A percentile compares a stretch with the other conserved stretches of the same genome.
Conservation (phyloP, 2,113 vertebrate genomes). For the Murina feae region DNA sequence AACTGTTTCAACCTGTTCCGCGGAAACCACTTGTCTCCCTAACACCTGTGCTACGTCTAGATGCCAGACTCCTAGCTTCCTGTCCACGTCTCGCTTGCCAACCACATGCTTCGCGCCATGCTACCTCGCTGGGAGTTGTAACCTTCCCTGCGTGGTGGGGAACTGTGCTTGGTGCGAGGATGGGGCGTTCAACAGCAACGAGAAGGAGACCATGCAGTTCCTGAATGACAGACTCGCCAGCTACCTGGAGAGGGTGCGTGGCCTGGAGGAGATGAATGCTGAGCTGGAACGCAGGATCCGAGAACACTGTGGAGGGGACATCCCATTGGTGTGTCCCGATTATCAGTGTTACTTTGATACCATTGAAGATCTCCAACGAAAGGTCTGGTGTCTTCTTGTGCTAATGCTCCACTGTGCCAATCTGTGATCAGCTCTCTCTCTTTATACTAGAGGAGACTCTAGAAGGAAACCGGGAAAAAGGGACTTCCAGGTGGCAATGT, state of each 20-base stretch:
- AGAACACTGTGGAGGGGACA: slow-evolving; percentile 50
- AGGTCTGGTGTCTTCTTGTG: slow-evolving; percentile 42
- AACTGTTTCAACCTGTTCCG: not conserved
- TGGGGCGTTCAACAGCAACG: slow-evolving; percentile 66
- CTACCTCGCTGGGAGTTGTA: slow-evolving; percentile 6
- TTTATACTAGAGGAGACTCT: not conserved
- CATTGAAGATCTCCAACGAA: slow-evolving; percentile 74
- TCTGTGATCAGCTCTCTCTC: not conserved
- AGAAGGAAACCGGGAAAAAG: not conserved
- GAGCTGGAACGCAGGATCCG: slow-evolving; percentile 79
- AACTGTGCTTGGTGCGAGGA: slow-evolving; percentile 62
- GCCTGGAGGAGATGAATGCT: slow-evolving; percentile 82
- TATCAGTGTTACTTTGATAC: slow-evolving; percentile 67
- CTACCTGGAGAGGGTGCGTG: slow-evolving; percentile 83
- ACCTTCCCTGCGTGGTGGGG: not conserved
- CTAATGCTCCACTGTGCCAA: not conserved
- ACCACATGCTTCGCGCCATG: not conserved
- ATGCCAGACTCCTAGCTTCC: slow-evolving; percentile 16
- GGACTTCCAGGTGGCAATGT: too few relatives aligned
- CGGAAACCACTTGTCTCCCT: not conserved
- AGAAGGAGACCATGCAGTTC: slow-evolving; percentile 84
- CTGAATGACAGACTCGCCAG: slow-evolving; percentile 86
- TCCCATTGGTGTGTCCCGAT: slow-evolving; percentile 17
- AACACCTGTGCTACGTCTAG: not conserved
- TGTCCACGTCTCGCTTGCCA: not conserved